Conservation (phyloP, 2,113 vertebrate genomes). For the Ivindomyrus marchei region DNA sequence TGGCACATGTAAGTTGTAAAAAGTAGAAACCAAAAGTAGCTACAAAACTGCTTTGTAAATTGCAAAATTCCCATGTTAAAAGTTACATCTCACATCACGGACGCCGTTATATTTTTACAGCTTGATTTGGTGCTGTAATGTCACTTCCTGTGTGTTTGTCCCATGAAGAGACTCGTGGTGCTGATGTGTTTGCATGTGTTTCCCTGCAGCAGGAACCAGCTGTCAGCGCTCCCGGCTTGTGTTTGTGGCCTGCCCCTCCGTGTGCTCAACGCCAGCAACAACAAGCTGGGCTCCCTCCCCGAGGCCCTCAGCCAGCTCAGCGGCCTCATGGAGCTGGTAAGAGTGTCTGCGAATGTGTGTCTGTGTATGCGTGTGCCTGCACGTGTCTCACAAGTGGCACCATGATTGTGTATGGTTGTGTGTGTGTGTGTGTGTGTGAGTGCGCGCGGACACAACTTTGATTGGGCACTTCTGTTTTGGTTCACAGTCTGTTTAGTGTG, state of each 20-base stretch:
- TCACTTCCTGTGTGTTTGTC: neutral
- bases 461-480: neutral
- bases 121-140: neutral
- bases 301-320: conserved; percentile 85
- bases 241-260: conserved; percentile 87
- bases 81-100: neutral
- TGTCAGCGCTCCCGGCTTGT: conserved; percentile 79
- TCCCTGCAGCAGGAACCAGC: conserved; percentile 82
- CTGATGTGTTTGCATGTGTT: conserved; percentile 40
- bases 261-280: conserved; percentile 95
- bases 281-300: conserved; percentile 87
- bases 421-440: neutral
- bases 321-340: conserved; percentile 89
- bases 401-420: neutral
- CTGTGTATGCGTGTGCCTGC: neutral
- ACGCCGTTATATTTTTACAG: neutral
- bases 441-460: too few relatives aligned
- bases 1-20: neutral
- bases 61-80: neutral
- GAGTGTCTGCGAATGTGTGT: conserved; percentile 35
- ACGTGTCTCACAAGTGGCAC: neutral
- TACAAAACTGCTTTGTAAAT: neutral
- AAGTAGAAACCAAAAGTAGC: neutral
- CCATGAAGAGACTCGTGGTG: neutral
- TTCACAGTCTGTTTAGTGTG: neutral